Evolutionary conservation across 1,140 invertebrate genomes (phyloP), one percentile per base, ranked within the genome.

Genomic region (Leptonema lineaticorne): DNA sequence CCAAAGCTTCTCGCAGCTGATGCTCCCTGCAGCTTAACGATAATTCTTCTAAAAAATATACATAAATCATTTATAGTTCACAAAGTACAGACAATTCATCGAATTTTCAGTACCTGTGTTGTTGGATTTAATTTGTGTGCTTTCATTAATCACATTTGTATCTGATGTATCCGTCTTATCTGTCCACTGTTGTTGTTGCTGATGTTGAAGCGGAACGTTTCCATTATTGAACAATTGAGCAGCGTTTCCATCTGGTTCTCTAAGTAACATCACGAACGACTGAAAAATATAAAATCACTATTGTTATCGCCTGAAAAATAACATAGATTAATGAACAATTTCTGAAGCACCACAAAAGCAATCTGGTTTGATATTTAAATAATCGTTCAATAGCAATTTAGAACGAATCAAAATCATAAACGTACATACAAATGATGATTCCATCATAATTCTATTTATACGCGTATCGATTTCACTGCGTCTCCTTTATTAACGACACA

Each of bases 181-280:
- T 22, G 29, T 45, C 66, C 66, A 67, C 3, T 56, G 26, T 20
- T 30, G 26, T 11, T 48, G 66, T 11, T 56, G 14, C 11, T 67
- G 66, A 20, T 67, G 56, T 14, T 67, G 33, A 37, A 22, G 22
- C 1, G 27, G 4, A 6, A 72, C 29, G 48, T 72, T 72, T 22
- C 70, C 70, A 69, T 72, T 72, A 30, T 66, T 65, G 28, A 57
- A 37, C 11, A 69, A 29, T 58, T 72, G 57, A 18, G 41, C 20
- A 26, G 63, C 59, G 30, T 41, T 67, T 30, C 63, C 30, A 60
- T 69, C 70, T 2, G 63, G 70, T 41, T 72, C 70, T 63, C 65
- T 69, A 33, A 72, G 41, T 57, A 72, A 63, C 70, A 72, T 72
- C 27, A 48, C 63, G 67, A 48, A 57, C 30, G 11, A 29, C 70